A percentile compares a stretch with the other conserved stretches of the same genome.
Evolutionary conservation across 1,140 invertebrate genomes (phyloP).

Genomic region (Platorchestia sp.): DNA sequence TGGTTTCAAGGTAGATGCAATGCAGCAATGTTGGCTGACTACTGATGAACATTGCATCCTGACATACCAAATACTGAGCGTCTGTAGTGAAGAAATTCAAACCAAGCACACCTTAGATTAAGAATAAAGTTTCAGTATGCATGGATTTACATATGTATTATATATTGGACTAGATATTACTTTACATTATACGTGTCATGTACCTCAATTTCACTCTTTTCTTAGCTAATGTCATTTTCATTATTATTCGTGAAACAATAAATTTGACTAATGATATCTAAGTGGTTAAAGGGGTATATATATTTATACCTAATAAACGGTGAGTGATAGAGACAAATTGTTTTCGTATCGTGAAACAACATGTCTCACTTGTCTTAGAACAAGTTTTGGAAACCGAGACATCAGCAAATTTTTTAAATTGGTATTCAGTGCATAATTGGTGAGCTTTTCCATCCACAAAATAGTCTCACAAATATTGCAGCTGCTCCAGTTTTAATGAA

Average conservation of each 20-base stretch:
- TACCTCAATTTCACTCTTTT: too few relatives aligned
- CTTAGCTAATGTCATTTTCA: too few relatives aligned
- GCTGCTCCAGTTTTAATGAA: too few relatives aligned
- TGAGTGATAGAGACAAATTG: neutral
- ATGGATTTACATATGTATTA: neutral
- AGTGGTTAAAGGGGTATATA: neutral
- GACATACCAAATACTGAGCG: neutral
- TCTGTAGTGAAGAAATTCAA: neutral
- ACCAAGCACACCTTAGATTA: neutral
- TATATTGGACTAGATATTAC: too few relatives aligned
- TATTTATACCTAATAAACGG: neutral
- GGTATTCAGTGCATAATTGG: too few relatives aligned
- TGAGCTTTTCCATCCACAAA: too few relatives aligned
- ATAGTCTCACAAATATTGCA: too few relatives aligned
- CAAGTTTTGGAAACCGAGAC: neutral
- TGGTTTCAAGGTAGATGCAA: neutral
- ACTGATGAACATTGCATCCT: slow-evolving; percentile 59
- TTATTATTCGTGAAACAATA: neutral
- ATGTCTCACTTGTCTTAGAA: neutral
- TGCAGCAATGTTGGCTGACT: slow-evolving; percentile 65
- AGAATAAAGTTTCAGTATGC: neutral
- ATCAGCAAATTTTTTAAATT: too few relatives aligned
- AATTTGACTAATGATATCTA: neutral
- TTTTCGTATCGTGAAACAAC: neutral
- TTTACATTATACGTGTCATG: too few relatives aligned